phyloP scores from a whole-genome alignment of 1,140 invertebrate species.

The Ceratosolen solmsi region DNA sequence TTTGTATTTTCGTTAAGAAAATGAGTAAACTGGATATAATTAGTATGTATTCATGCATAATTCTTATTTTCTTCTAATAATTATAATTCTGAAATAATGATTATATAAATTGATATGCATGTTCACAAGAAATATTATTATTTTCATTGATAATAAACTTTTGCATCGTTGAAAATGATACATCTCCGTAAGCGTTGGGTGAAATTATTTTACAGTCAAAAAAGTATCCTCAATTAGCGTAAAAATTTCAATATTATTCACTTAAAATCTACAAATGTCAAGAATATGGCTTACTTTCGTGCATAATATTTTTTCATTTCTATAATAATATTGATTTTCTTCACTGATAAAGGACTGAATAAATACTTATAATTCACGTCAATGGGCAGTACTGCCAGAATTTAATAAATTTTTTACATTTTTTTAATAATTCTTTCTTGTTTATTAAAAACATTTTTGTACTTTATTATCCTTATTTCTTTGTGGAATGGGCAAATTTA shows the following conservation, averaged over 20 bases:
- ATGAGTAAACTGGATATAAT: no score
- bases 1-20: no score
- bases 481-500: background rate
- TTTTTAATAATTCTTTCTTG: background rate
- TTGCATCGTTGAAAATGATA: no score
- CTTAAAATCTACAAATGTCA: slow-evolving; percentile 34
- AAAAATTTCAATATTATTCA: slow-evolving; percentile 27
- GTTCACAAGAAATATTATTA: no score
- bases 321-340: slow-evolving; percentile 30
- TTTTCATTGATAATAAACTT: no score
- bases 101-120: no score
- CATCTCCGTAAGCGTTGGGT: no score
- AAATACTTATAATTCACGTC: slow-evolving; percentile 14
- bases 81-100: no score
- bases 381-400: background rate
- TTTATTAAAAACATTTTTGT: background rate
- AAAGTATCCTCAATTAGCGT: slow-evolving; percentile 31
- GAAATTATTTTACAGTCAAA: background rate
- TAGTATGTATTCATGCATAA: no score
- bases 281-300: background rate
- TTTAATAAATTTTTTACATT: background rate
- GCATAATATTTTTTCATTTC: slow-evolving; percentile 27
- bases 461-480: background rate
- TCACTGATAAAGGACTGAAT: background rate
- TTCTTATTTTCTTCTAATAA: no score